phyloP scores from a whole-genome alignment of 2,797 vertebrate genomes.

The Helostoma temminkii region DNA sequence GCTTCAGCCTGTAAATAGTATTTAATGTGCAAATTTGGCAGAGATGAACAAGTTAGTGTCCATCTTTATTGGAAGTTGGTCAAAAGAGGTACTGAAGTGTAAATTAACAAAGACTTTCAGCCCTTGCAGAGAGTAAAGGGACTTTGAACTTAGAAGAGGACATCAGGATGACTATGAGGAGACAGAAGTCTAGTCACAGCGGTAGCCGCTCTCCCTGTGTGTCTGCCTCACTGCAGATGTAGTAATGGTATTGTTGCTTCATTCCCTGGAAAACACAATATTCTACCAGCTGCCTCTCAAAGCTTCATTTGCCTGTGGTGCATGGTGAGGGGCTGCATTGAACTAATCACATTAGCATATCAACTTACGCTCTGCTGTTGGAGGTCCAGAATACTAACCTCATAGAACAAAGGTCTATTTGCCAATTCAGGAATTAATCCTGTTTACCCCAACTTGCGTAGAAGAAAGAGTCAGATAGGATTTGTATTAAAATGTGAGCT shows the following conservation, averaged over 20 bases:
- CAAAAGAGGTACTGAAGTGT: slow-evolving; percentile 15
- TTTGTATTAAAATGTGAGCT: slow-evolving; percentile 70
- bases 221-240: background rate
- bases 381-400: slow-evolving; percentile 67
- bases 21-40: background rate
- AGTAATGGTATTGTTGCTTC: slow-evolving; percentile 26
- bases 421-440: slow-evolving; percentile 67
- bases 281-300: slow-evolving; percentile 48
- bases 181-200: slow-evolving; percentile 5
- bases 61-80: slow-evolving; percentile 13
- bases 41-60: background rate
- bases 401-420: slow-evolving; percentile 67
- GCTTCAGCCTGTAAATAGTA: slow-evolving; percentile 6
- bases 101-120: slow-evolving; percentile 15
- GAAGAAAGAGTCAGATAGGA: slow-evolving; percentile 50
- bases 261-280: slow-evolving; percentile 45
- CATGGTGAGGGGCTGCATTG: slow-evolving; percentile 58
- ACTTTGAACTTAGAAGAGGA: slow-evolving; percentile 10
- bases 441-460: slow-evolving; percentile 51
- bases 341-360: slow-evolving; percentile 70
- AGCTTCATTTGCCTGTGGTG: slow-evolving; percentile 57
- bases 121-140: slow-evolving; percentile 1
- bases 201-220: background rate
- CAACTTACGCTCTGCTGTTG: slow-evolving; percentile 48
- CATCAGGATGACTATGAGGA: slow-evolving; percentile 25